Conservation (phyloP, 1,140 invertebrate genomes). For the Drosophila malerkotliana region DNA sequence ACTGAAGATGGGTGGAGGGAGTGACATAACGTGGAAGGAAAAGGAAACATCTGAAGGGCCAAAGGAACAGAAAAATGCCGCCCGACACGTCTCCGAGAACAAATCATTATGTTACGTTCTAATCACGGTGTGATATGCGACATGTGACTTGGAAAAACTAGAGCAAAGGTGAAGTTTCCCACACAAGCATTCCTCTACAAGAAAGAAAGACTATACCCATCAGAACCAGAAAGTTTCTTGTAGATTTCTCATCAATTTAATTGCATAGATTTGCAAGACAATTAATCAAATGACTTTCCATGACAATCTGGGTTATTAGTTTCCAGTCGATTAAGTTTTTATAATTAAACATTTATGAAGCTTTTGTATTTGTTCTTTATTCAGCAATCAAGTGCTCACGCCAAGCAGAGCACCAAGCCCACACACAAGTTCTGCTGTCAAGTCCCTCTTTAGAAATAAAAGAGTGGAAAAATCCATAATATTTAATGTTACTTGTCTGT, state of each 20-base stretch:
- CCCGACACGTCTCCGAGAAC: constrained; percentile 43
- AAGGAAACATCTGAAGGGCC: constrained; percentile 54
- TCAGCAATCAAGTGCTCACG: constrained; percentile 32
- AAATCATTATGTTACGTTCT: constrained; percentile 58
- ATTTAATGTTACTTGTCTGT: constrained; percentile 47
- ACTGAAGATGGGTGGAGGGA: constrained; percentile 18
- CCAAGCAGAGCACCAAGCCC: constrained; percentile 43
- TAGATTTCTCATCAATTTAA: neutral
- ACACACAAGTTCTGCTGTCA: constrained; percentile 26
- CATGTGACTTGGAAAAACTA: constrained; percentile 34
- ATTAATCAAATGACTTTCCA: constrained; percentile 14
- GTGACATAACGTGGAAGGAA: constrained; percentile 4
- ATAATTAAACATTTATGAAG: constrained; percentile 9
- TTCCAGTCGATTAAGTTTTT: constrained; percentile 32
- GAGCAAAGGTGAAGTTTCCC: constrained; percentile 40
- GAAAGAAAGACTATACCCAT: neutral
- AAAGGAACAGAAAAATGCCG: constrained; percentile 44
- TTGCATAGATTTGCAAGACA: constrained; percentile 9
- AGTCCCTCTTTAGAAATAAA: constrained; percentile 16
- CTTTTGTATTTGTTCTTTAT: constrained; percentile 29
- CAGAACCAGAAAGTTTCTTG: neutral
- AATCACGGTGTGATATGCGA: constrained; percentile 45
- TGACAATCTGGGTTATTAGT: constrained; percentile 23
- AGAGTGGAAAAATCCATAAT: constrained; percentile 43
- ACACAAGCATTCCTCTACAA: neutral